phyloP scores from a whole-genome alignment of 2,888 invertebrate genomes.

The Lapara coniferarum region DNA sequence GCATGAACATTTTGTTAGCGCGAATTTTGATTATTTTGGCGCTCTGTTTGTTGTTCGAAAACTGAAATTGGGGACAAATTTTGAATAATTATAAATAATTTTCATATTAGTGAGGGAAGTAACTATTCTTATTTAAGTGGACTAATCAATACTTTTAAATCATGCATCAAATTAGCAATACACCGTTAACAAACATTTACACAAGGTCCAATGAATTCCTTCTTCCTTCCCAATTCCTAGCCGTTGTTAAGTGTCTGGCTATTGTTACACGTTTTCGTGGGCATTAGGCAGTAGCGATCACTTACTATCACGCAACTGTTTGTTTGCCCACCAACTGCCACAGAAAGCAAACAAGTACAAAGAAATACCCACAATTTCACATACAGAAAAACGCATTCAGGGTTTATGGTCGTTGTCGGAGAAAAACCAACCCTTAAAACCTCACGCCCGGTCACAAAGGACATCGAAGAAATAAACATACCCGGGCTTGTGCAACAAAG shows the following conservation, averaged over 20 bases:
- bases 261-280: too few relatives aligned
- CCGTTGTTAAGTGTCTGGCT: too few relatives aligned
- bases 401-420: neutral
- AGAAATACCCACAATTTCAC: neutral
- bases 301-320: too few relatives aligned
- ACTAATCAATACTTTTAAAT: too few relatives aligned
- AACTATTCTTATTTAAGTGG: too few relatives aligned
- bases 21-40: neutral
- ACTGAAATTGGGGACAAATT: neutral
- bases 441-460: conserved; percentile 1
- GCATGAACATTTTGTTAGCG: conserved; percentile 4
- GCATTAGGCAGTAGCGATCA: too few relatives aligned
- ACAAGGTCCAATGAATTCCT: too few relatives aligned
- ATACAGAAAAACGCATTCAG: neutral
- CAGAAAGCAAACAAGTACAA: neutral
- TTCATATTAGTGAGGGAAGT: too few relatives aligned
- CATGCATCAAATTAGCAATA: too few relatives aligned
- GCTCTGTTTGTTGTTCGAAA: neutral
- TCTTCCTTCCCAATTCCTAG: too few relatives aligned
- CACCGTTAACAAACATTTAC: too few relatives aligned
- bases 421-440: conserved; percentile 19
- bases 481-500: conserved; percentile 34
- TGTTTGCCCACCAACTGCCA: too few relatives aligned
- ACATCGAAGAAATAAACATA: conserved; percentile 14
- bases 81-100: neutral